These are phyloP conservation scores for Castor canadensis DNA, from an alignment of 2,113 vertebrate genomes.

Conservation along the genomic window DNA sequence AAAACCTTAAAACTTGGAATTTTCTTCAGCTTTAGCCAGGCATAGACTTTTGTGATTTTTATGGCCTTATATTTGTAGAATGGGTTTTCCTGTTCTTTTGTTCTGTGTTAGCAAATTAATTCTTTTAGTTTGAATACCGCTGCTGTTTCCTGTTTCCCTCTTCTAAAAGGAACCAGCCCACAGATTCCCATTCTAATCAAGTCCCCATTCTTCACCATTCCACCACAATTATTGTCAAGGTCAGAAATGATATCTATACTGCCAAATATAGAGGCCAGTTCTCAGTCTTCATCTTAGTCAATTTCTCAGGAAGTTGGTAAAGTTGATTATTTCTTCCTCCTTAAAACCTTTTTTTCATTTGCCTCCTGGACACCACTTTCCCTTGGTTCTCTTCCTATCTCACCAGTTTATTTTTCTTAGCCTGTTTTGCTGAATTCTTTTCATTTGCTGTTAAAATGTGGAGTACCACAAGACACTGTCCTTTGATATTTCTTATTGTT, in stretches of 20 bases:
- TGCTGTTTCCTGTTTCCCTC: conserved; percentile 40
- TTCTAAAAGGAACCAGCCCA: conserved; percentile 15
- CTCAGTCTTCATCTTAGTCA: not conserved
- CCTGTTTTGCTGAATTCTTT: not conserved
- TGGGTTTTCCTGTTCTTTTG: conserved; percentile 57
- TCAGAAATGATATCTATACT: not conserved
- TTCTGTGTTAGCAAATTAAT: conserved; percentile 43
- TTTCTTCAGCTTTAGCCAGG: not conserved
- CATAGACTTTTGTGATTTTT: not conserved
- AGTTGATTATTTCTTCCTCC: conserved; percentile 23
- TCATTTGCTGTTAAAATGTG: conserved; percentile 16
- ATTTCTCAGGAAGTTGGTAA: not conserved
- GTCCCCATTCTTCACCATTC: not conserved
- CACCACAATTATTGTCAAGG: not conserved
- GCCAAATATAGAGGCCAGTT: conserved; percentile 16
- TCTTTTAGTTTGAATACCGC: conserved; percentile 28
- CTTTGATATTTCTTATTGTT: not conserved
- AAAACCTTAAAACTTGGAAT: not conserved
- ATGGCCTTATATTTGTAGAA: conserved; percentile 42
- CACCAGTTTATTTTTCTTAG: not conserved
- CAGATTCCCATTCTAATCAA: not conserved
- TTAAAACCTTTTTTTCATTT: not conserved
- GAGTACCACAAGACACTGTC: not conserved
- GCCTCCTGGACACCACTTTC: not conserved
- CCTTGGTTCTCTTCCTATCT: not conserved